Evolutionary conservation across 92 coral and sea anemone genomes (phyloP), one percentile per base, ranked within the genome.

Genomic region (Porites cylindrica): DNA sequence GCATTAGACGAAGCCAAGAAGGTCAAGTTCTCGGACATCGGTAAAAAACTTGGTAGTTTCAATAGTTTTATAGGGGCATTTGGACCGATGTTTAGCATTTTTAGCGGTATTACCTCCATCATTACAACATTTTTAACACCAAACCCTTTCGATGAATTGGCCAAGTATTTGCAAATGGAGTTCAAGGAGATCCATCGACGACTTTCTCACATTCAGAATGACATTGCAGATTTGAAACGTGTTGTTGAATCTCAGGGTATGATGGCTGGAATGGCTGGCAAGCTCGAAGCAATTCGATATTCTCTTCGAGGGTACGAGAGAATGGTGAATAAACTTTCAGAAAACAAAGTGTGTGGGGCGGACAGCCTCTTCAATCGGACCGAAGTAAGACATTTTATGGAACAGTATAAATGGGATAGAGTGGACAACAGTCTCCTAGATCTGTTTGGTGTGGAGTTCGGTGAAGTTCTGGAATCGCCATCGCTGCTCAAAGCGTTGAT

Each of bases 341-440:
- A 69, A 1, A 38, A 51, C 10, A 83, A 83, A 6, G 84, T 78
- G 52, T 86, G 89, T 19, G 89, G 89, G 23, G 6, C 77, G 9
- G 51, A 19, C 13, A 38, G 24, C 64, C 77, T 86, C 21, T 70
- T 85, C 16, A 24, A 85, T 9, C 63, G 69, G 51, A 10, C 14
- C 17, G 88, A 85, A 85, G 89, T 77, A 66, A 32, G n/a, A 6
- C 23, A 86, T 62, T 21, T 86, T 78, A 86, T 77, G 84, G 10
- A n/a, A 10, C 76, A 86, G 10, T 86, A 86, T 67, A 7, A 32
- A n/a, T 0, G 3, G 26, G 59, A 78, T 8, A 43, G 38, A 16
- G 92, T 88, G 17, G 92, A 83, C 4, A 17, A 88, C 83, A 63
- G 83, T 20, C 92, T 88, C 72, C n/a, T 82, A 26, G 92, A 88